Conservation (phyloP, 2,113 vertebrate species). For the Callionymus lyra region DNA sequence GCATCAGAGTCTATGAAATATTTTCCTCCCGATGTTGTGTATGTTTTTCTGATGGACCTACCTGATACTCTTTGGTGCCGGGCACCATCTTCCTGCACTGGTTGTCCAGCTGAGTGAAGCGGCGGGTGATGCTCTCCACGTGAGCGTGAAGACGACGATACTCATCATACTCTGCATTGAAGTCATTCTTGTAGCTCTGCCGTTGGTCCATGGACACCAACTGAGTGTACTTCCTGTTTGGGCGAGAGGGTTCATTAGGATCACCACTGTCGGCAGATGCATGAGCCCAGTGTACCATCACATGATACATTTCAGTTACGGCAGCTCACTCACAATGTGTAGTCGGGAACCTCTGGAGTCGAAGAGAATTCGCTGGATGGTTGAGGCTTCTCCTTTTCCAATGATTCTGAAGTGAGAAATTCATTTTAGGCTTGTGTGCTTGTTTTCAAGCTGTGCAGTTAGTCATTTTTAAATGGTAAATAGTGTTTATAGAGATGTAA, state of each 20-base stretch:
- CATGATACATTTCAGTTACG: no score
- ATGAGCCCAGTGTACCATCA: no score
- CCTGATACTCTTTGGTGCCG: conserved; percentile 80
- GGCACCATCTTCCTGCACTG: conserved; percentile 71
- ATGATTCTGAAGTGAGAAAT: conserved; percentile 43
- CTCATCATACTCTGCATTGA: conserved; percentile 83
- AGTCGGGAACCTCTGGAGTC: conserved; percentile 71
- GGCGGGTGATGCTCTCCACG: conserved; percentile 71
- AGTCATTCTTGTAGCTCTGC: conserved; percentile 81
- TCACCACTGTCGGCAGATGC: no score
- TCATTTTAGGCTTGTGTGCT: no score
- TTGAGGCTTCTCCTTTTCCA: conserved; percentile 58
- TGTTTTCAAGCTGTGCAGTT: no score
- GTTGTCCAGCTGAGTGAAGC: conserved; percentile 71
- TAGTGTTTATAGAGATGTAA: no score
- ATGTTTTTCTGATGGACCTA: no score
- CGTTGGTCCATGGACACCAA: conserved; percentile 77
- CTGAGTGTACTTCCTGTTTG: conserved; percentile 72
- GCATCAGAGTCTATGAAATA: no score
- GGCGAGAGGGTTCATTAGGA: no score
- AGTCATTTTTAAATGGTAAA: no score
- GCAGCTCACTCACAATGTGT: conserved; percentile 71
- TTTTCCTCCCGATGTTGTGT: no score
- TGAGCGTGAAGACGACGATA: conserved; percentile 75
- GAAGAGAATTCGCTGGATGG: conserved; percentile 65